Conservation (phyloP, 2,888 invertebrate species). For the Tortrix viridana region DNA sequence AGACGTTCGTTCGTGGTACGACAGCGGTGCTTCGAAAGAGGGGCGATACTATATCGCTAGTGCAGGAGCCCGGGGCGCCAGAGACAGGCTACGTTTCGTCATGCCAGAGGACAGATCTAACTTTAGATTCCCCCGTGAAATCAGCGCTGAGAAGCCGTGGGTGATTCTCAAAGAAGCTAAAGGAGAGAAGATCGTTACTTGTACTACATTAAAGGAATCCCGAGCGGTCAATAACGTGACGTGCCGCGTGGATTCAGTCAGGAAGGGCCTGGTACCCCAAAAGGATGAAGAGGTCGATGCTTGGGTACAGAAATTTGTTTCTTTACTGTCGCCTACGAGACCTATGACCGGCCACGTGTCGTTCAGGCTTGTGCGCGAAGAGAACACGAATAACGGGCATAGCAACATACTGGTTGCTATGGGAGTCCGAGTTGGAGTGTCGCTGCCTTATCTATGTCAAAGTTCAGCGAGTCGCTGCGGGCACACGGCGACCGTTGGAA, state of each 20-base stretch:
- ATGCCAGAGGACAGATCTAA: conserved; percentile 87
- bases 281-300: conserved; percentile 87
- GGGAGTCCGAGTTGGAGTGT: conserved; percentile 91
- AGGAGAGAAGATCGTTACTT: conserved; percentile 91
- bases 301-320: conserved; percentile 90
- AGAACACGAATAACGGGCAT: conserved; percentile 75
- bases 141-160: conserved; percentile 91
- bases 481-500: conserved; percentile 85
- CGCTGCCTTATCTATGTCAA: conserved; percentile 92
- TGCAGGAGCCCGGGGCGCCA: conserved; percentile 89
- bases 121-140: conserved; percentile 87
- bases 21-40: conserved; percentile 84
- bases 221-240: conserved; percentile 92
- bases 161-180: conserved; percentile 90
- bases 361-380: conserved; percentile 89
- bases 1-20: conserved; percentile 88
- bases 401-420: conserved; percentile 68
- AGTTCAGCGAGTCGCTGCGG: conserved; percentile 85
- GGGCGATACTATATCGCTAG: conserved; percentile 89
- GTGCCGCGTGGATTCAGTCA: conserved; percentile 87
- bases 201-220: conserved; percentile 92
- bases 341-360: conserved; percentile 91
- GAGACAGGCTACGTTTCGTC: conserved; percentile 88
- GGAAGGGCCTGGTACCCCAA: conserved; percentile 88
- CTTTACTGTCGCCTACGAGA: conserved; percentile 85